Evolutionary conservation across 2,797 vertebrate species (phyloP).

Genomic region (Buphagus erythrorhynchus): DNA sequence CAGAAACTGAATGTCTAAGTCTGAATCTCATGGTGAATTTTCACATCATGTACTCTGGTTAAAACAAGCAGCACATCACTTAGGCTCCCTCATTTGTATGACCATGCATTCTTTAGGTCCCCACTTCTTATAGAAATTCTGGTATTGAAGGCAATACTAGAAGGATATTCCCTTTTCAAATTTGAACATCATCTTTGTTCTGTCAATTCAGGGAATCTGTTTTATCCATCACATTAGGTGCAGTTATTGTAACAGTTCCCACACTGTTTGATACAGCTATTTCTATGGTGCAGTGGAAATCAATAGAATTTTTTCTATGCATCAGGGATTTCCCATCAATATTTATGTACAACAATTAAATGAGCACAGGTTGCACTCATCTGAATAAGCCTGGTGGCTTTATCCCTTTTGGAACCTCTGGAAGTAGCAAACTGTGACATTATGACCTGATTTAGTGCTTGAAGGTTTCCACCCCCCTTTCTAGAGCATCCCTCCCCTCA

Average conservation of each 20-base stretch:
- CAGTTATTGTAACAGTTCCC: neutral
- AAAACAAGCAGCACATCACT: neutral
- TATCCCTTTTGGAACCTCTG: neutral
- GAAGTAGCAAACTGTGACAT: neutral
- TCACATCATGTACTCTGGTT: neutral
- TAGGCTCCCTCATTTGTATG: neutral
- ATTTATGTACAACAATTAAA: neutral
- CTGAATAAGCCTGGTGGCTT: neutral
- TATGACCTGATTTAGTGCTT: neutral
- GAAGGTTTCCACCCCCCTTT: neutral
- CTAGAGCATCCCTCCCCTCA: neutral
- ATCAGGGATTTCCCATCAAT: neutral
- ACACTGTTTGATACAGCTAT: neutral
- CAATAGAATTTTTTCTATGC: neutral
- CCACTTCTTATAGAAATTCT: neutral
- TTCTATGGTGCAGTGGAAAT: neutral
- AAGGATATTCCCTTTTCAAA: neutral
- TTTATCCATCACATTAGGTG: neutral
- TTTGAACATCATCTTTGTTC: neutral
- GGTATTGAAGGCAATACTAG: neutral
- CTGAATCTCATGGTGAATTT: neutral
- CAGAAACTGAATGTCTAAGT: neutral
- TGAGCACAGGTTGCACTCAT: neutral
- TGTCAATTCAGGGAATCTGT: neutral
- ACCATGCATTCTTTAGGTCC: rapidly evolving